Conservation (phyloP, 2,113 vertebrate species). For the Telmatochromis sp. region DNA sequence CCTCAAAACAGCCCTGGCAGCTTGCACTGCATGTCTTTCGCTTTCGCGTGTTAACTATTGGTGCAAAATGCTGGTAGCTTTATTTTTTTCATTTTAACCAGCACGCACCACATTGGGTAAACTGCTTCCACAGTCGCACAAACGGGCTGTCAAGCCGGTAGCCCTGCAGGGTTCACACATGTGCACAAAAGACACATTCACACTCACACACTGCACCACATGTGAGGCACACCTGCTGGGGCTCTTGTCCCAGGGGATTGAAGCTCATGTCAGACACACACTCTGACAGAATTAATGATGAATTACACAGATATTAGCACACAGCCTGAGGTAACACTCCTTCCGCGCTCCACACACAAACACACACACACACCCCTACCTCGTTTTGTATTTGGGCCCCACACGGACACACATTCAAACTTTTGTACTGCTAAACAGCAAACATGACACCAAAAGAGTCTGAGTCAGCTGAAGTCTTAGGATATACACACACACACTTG, state of each 20-base stretch:
- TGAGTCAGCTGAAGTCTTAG: conserved; percentile 26
- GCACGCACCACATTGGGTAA: background rate
- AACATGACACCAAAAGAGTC: background rate
- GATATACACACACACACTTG: background rate
- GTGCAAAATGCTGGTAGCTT: background rate
- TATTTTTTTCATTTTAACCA: background rate
- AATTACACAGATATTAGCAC: conserved; percentile 71
- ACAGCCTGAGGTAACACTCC: conserved; percentile 56
- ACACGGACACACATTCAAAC: background rate
- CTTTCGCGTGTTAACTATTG: background rate
- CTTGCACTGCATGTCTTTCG: background rate
- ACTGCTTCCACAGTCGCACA: background rate
- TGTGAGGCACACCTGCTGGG: conserved; percentile 31
- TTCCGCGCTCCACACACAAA: background rate
- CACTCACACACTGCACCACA: background rate
- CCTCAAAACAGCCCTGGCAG: conserved; percentile 21
- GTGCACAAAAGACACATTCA: background rate
- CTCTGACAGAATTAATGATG: conserved; percentile 71
- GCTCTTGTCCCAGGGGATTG: conserved; percentile 33
- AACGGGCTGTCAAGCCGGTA: background rate
- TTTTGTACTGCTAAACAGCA: background rate
- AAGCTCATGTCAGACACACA: conserved; percentile 68
- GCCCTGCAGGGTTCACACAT: background rate
- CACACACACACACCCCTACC: background rate
- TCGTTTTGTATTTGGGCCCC: background rate